Evolutionary conservation across 1,140 invertebrate genomes (phyloP), one percentile per base, ranked within the genome.

Genomic region (Eumeta japonica): DNA sequence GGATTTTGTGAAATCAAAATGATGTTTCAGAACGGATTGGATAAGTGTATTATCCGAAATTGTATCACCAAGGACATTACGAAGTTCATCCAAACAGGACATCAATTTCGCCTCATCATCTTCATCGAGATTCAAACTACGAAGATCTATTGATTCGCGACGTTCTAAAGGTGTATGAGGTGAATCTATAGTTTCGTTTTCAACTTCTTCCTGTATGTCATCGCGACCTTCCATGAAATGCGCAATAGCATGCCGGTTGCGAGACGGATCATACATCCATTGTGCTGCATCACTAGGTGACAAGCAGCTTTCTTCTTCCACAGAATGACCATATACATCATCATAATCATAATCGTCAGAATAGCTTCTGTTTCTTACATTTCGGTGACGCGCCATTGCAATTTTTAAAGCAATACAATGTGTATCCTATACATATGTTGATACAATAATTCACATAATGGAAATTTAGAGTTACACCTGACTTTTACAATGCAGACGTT

Each of bases 341-440:
- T 94, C 89, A 61, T 91, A 92, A 31, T 94, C 91, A 66, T 91
- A 94, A 58, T 94, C 92, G 52, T 89, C 87, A 9, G 83, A 82
- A 66, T 85, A 88, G 54, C 84, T 84, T 77, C 87, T 84, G 43
- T 82, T 82, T 37, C 87, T 76, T 28, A 90, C 78, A 63, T 88
- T 86, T 41, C 87, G 78, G 64, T 90, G 88, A 11, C 87, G 83
- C 40, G 88, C 84, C 88, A 90, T 90, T 49, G 59, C 75, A 43
- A 35, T 19, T 35, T 30, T 40, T 37, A 14, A 28, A 12, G 12
- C 33, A 43, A 7, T 35, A n/a, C n/a, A n/a, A n/a, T n/a, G n/a
- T n/a, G n/a, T n/a, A n/a, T n/a, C n/a, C n/a, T n/a, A n/a, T n/a
- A n/a, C n/a, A n/a, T n/a, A n/a, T n/a, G n/a, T n/a, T n/a, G n/a